A percentile compares a stretch with the other conserved stretches of the same genome.
Conservation (phyloP, 2,113 vertebrate species). For the Gobiocypris rarus region DNA sequence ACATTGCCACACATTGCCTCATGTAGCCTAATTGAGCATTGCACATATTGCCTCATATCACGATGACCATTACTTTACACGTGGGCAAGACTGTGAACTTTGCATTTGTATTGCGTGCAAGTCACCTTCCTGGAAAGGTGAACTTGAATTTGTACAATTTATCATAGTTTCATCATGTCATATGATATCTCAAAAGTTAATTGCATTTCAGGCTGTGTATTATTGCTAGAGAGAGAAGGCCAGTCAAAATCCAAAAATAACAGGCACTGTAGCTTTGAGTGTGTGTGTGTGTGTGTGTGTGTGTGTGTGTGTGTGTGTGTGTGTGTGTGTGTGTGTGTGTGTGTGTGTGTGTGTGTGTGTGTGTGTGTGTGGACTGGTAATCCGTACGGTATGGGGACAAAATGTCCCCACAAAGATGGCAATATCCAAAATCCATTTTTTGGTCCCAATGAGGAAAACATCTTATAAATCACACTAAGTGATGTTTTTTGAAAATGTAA, state of each 20-base stretch:
- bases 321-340: too few species aligned
- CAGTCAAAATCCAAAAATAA: conserved; percentile 45
- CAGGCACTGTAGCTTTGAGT: conserved; percentile 19
- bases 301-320: not conserved
- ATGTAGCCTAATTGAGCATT: conserved; percentile 19
- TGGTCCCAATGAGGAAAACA: too few species aligned
- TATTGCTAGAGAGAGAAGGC: conserved; percentile 30
- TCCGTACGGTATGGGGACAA: too few species aligned
- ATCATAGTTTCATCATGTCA: conserved; percentile 2
- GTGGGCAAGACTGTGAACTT: not conserved
- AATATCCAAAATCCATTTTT: too few species aligned
- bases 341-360: too few species aligned
- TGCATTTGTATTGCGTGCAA: not conserved
- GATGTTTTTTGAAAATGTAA: too few species aligned
- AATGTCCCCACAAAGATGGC: too few species aligned
- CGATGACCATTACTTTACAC: not conserved
- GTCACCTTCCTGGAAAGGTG: conserved; percentile 5
- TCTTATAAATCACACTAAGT: too few species aligned
- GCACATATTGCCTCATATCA: conserved; percentile 15
- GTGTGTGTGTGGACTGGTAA: too few species aligned
- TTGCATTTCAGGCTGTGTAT: conserved; percentile 34
- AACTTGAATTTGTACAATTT: conserved; percentile 13
- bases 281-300: not conserved
- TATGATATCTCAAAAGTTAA: conserved; percentile 3
- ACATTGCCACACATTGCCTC: conserved; percentile 42